Evolutionary conservation across 2,113 vertebrate genomes (phyloP).

Genomic region (Callithrix jacchus): DNA sequence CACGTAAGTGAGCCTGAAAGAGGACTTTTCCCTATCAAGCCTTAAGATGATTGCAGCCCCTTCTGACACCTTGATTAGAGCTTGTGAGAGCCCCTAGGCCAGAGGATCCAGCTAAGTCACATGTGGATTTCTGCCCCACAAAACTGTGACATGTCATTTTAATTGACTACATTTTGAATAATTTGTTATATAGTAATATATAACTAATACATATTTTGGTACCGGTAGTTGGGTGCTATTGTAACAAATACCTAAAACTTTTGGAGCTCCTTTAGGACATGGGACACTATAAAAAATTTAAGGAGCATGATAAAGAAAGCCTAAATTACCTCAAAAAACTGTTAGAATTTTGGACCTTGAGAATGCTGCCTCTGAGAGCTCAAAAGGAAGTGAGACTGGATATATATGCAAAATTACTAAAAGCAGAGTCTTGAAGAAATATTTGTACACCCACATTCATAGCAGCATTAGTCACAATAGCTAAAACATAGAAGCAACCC

Average conservation of each 20-base stretch:
- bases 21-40: not conserved
- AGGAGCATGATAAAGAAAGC: not conserved
- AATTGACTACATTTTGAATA: not conserved
- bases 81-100: not conserved
- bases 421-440: not conserved
- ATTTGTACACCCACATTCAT: not conserved
- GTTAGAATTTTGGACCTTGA: not conserved
- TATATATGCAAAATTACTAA: not conserved
- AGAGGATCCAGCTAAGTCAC: not conserved
- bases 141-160: not conserved
- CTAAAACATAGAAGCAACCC: not conserved
- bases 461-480: not conserved
- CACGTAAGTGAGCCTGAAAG: not conserved
- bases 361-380: not conserved
- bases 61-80: not conserved
- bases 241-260: not conserved
- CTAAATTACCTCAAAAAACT: not conserved
- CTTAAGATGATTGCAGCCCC: not conserved
- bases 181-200: not conserved
- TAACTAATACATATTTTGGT: not conserved
- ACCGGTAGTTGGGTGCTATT: not conserved
- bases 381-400: not conserved
- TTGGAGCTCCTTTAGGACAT: not conserved
- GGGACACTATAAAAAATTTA: not conserved
- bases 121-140: not conserved